phyloP scores from a whole-genome alignment of 1,140 invertebrate genomes.

The Lordiphosa clarofinis region DNA sequence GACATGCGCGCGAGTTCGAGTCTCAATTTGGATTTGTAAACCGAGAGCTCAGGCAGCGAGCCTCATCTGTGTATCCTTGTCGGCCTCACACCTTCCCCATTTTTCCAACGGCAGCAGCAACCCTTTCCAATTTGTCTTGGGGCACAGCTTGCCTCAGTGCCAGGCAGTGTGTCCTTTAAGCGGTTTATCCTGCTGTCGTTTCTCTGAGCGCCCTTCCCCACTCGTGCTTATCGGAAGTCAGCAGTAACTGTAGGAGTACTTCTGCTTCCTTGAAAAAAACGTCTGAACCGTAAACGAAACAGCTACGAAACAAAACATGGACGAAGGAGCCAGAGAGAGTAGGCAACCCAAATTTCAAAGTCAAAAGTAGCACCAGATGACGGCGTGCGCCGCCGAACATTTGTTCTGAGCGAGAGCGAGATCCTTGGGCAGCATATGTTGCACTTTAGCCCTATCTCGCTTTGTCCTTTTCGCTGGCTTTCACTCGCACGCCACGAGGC shows the following conservation, averaged over 20 bases:
- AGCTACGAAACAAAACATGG: slow-evolving; percentile 35
- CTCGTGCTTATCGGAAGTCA: slow-evolving; percentile 76
- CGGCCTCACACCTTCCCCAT: slow-evolving; percentile 59
- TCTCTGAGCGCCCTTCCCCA: slow-evolving; percentile 30
- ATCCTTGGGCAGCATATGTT: slow-evolving; percentile 68
- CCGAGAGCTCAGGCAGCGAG: slow-evolving; percentile 29
- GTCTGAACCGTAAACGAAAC: slow-evolving; percentile 59
- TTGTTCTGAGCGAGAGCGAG: slow-evolving; percentile 53
- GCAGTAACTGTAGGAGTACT: slow-evolving; percentile 56
- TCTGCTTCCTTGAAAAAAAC: slow-evolving; percentile 62
- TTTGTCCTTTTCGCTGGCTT: slow-evolving; percentile 62
- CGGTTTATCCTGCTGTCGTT: slow-evolving; percentile 66
- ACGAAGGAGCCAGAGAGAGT: slow-evolving; percentile 33
- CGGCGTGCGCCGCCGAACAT: slow-evolving; percentile 68
- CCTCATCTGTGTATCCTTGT: slow-evolving; percentile 60
- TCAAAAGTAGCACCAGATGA: slow-evolving; percentile 79
- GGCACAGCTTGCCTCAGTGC: slow-evolving; percentile 10
- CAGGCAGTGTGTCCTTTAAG: slow-evolving; percentile 52
- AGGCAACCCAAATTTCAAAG: slow-evolving; percentile 71
- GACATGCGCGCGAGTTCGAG: slow-evolving; percentile 55
- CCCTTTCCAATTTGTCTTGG: slow-evolving; percentile 53
- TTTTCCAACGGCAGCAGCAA: slow-evolving; percentile 27
- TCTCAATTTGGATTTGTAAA: slow-evolving; percentile 72
- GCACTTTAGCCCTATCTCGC: slow-evolving; percentile 33
- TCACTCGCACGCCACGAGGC: slow-evolving; percentile 66